These are phyloP conservation scores for Tauraco hartlaubi DNA, from an alignment of 2,797 vertebrate genomes.

Conservation along the genomic window DNA sequence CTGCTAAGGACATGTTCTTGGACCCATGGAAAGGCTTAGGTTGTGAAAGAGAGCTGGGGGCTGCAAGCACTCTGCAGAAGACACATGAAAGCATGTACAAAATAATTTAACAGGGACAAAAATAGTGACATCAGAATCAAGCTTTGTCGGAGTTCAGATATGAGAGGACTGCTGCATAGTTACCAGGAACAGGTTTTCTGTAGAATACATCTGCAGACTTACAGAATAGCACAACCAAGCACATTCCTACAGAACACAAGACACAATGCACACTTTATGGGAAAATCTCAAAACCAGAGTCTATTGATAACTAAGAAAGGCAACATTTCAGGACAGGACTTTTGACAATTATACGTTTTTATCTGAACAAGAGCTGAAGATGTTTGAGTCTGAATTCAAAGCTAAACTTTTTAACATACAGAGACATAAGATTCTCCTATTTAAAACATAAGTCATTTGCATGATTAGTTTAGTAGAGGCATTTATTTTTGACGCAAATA, in stretches of 20 bases:
- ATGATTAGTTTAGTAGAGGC: neutral
- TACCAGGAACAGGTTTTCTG: conserved; percentile 28
- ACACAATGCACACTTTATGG: conserved; percentile 6
- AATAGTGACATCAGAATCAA: neutral
- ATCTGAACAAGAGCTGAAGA: conserved; percentile 31
- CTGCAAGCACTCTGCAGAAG: conserved; percentile 78
- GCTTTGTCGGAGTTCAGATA: neutral
- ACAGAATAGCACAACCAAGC: conserved; percentile 40
- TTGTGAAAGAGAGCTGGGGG: conserved; percentile 68
- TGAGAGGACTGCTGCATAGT: neutral
- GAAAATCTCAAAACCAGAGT: neutral
- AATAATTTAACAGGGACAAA: conserved; percentile 14
- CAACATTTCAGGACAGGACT: neutral
- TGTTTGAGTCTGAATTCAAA: conserved; percentile 26
- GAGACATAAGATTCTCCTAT: neutral
- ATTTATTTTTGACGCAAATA: neutral
- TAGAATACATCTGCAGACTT: neutral
- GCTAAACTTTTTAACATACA: neutral
- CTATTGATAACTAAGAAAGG: neutral
- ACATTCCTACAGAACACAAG: conserved; percentile 34
- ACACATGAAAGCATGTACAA: conserved; percentile 70
- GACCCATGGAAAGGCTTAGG: conserved; percentile 66
- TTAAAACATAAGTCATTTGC: neutral
- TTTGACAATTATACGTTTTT: neutral
- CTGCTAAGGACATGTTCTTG: conserved; percentile 79